Conservation (phyloP, 1,140 invertebrate species). For the Rhyacophila brunnea region DNA sequence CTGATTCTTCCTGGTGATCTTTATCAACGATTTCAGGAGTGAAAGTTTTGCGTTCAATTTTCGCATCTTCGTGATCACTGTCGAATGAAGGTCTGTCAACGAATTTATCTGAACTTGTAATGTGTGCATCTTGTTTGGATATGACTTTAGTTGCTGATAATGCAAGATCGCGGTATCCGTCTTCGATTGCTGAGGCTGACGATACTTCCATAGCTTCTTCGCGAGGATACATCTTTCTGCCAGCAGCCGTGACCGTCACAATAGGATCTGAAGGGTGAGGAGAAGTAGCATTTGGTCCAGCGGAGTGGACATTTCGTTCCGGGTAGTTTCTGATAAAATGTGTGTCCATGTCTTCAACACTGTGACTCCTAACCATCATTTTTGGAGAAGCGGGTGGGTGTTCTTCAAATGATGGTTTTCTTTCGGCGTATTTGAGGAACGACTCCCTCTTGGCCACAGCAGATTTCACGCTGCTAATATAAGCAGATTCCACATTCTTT, state of each 20-base stretch:
- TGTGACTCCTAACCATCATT: constrained; percentile 16
- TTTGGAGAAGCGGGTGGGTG: background rate
- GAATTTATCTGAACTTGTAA: background rate
- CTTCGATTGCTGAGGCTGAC: constrained; percentile 1
- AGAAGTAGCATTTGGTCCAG: constrained; percentile 10
- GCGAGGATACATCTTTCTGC: constrained; percentile 48
- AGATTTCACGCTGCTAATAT: constrained; percentile 5
- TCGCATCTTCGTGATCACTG: constrained; percentile 26
- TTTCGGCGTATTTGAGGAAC: constrained; percentile 17
- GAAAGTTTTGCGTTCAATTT: constrained; percentile 10
- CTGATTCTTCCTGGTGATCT: constrained; percentile 43
- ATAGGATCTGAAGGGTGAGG: background rate
- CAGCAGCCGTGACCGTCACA: constrained; percentile 42
- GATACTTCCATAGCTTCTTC: constrained; percentile 36
- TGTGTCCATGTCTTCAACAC: constrained; percentile 20
- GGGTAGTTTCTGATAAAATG: constrained; percentile 12
- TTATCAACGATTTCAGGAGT: constrained; percentile 1
- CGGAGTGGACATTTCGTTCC: constrained; percentile 28
- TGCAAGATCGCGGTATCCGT: constrained; percentile 4
- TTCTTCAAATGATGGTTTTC: constrained; percentile 13
- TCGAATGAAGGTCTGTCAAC: constrained; percentile 32
- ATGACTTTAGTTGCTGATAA: constrained; percentile 4
- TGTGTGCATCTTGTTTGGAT: constrained; percentile 6
- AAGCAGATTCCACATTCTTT: constrained; percentile 35
- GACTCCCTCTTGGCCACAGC: constrained; percentile 14